These are phyloP conservation scores for Coelinius sp. DNA, from an alignment of 2,888 invertebrate species.

Conservation along the genomic window DNA sequence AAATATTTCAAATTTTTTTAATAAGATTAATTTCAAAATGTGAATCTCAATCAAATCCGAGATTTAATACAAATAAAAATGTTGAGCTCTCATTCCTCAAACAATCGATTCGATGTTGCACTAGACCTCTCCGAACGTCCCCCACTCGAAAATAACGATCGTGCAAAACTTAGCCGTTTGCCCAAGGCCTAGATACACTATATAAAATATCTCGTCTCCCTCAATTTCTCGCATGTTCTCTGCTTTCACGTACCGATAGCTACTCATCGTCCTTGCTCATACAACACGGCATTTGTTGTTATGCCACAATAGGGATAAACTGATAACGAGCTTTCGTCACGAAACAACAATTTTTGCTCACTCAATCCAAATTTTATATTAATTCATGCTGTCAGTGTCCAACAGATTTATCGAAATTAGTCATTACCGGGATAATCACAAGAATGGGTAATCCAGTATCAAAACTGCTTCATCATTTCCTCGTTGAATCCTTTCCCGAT, in stretches of 20 bases:
- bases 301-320: slow-evolving; percentile 29
- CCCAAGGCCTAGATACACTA: slow-evolving; percentile 31
- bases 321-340: slow-evolving; percentile 21
- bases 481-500: not conserved
- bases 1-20: no score
- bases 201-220: slow-evolving; percentile 17
- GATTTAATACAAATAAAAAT: not conserved
- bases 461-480: not conserved
- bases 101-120: slow-evolving; percentile 40
- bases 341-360: slow-evolving; percentile 8
- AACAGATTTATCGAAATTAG: not conserved
- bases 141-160: slow-evolving; percentile 40
- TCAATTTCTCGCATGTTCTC: not conserved
- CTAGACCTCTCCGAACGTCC: slow-evolving; percentile 33
- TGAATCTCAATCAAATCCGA: no score
- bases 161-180: slow-evolving; percentile 30
- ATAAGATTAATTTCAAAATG: no score
- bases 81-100: slow-evolving; percentile 14
- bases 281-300: slow-evolving; percentile 5
- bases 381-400: not conserved
- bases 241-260: slow-evolving; percentile 2
- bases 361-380: slow-evolving; percentile 14
- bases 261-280: slow-evolving; percentile 6
- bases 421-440: not conserved
- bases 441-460: not conserved